phyloP scores from a whole-genome alignment of 2,888 invertebrate species.

The Chaetogeoica ovagalla region DNA sequence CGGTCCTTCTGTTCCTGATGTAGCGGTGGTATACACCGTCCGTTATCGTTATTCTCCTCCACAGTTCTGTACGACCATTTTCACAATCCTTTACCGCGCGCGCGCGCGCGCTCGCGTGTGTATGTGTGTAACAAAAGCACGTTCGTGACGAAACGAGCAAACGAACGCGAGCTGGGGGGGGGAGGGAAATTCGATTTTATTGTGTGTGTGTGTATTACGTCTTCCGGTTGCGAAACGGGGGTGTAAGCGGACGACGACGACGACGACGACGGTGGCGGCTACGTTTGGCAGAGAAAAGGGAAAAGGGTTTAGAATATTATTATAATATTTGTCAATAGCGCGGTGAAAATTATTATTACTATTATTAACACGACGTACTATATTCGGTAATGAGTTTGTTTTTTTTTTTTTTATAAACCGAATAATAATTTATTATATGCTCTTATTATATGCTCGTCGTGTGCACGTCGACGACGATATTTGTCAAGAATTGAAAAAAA shows the following conservation, averaged over 20 bases:
- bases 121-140: conserved; percentile 44
- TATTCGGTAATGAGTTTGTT: background rate
- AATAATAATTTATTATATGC: too few species aligned
- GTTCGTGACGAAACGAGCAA: conserved; percentile 46
- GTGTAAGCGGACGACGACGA: background rate
- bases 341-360: conserved; percentile 26
- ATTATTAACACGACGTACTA: background rate
- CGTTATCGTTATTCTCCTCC: background rate
- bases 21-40: background rate
- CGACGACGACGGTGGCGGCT: background rate
- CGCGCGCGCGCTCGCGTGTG: background rate
- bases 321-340: conserved; percentile 44
- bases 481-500: too few species aligned
- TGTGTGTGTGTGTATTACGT: conserved; percentile 31
- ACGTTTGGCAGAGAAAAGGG: background rate
- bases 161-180: background rate
- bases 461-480: too few species aligned
- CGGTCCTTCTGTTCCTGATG: too few species aligned
- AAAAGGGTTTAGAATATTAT: conserved; percentile 32
- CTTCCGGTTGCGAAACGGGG: conserved; percentile 51
- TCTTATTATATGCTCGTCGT: too few species aligned
- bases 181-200: conserved; percentile 51
- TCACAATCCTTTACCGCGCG: conserved; percentile 31
- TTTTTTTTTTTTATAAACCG: background rate
- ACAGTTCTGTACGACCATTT: conserved; percentile 8